Evolutionary conservation across 2,797 vertebrate species (phyloP), one percentile per base, ranked within the genome.

Genomic region (Cyclopterus lumpus): DNA sequence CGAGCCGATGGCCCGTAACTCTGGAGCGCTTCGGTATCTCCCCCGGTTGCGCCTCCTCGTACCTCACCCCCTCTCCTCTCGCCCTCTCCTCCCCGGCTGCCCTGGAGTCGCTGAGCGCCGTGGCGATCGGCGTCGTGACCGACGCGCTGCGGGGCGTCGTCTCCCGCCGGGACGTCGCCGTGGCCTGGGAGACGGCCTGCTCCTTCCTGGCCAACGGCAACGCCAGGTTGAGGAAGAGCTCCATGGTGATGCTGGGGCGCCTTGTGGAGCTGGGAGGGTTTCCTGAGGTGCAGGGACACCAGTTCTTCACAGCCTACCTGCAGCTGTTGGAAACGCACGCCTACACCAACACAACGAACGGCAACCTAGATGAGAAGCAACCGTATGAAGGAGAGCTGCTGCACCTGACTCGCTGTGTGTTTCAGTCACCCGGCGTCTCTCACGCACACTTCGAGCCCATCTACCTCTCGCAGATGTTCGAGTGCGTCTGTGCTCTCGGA

Each of bases 181-280:
- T 91, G n/a, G 93, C 96, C 2, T 99, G 97, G 97, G 95, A 92
- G 4, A 93, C 93, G 26, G 95, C 96, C 5, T 99, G 97, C 67
- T 94, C 91, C 6, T 28, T 97, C 16, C 86, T 99, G 46, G 90
- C 95, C 3, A 93, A 93, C 15, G 96, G 97, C 44, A 95, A 89
- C 85, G 79, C 82, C 22, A 93, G 91, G 82, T 89, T 97, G 71
- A 97, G 94, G 88, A 91, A 82, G 40, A 82, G 93, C 42, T 88
- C 95, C 73, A 83, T 99, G 89, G 91, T 81, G 60, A 93, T 96
- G 92, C 77, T 98, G 77, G 94, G 94, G 65, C 89, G 86, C 66
- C 83, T 97, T 48, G 94, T 97, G 86, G 89, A 95, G 67, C 92
- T 98, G 53, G 94, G 95, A 68, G 96, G 96, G 7, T 96, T 97